Evolutionary conservation across 2,888 invertebrate species (phyloP), one percentile per base, ranked within the genome.

Genomic region (Cryptocheilus praepositus): DNA sequence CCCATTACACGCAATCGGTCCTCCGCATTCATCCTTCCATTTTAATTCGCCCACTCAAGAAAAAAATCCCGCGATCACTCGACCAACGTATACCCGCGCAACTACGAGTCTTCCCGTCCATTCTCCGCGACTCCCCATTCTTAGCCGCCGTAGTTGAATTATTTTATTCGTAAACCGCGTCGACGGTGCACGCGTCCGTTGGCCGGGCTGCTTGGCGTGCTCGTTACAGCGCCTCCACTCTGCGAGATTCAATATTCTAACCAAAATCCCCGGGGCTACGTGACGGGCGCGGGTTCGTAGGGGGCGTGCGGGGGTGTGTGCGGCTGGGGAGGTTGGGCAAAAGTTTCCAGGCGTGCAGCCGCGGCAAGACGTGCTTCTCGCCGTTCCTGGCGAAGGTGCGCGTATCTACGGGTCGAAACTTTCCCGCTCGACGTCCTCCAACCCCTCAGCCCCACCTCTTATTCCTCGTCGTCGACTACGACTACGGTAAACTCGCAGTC

Each of bases 171-270:
- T 51, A 61, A 73, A 62, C 64, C 56, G 64, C 67, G 56, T 58
- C 55, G 61, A n/a, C 59, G 54, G 58, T 64, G 64, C 44, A 57
- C 58, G 51, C 55, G 21, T 66, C 64, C 66, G 49, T 76, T 73
- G 73, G 70, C 69, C 69, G 73, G 76, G 77, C 75, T 57, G 56
- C 21, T 77, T 77, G 77, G 73, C 80, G 68, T 78, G 84, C 85
- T 86, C 85, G 86, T 87, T 87, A 87, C 87, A 86, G 85, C 83
- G 83, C 85, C 84, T 84, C 86, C 77, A 83, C 83, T 82, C 82
- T 79, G 85, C 83, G 70, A 85, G 87, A 88, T 88, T 88, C 87
- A 88, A 88, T 88, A 88, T 88, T 88, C 88, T 85, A 88, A 88
- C 88, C 88, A 86, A 88, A 88, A 88, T 88, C 88, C 88, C 88